A percentile compares a stretch with the other conserved stretches of the same genome.
Conservation (phyloP, 2,113 vertebrate species). For the Ancistrus triradiatus region DNA sequence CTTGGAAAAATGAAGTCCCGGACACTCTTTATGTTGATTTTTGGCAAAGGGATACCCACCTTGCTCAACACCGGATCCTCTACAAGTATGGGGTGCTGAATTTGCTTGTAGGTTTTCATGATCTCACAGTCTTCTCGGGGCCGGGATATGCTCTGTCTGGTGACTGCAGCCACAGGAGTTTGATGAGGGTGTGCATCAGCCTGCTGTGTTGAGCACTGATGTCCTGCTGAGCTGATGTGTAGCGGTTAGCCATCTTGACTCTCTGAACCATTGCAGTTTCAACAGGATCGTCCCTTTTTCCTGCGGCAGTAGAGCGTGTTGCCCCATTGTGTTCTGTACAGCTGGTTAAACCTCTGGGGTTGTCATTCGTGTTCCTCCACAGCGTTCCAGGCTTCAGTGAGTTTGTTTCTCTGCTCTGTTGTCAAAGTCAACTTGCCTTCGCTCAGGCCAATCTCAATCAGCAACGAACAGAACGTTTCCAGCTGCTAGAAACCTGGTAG, state of each 20-base stretch:
- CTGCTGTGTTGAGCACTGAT: too few species aligned
- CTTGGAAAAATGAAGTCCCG: background rate
- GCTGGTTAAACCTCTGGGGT: constrained; percentile 20
- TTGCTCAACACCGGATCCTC: background rate
- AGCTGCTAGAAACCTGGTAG: constrained; percentile 22
- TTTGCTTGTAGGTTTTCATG: background rate
- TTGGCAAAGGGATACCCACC: background rate
- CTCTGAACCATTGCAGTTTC: too few species aligned
- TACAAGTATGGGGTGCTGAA: background rate
- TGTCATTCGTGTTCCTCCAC: constrained; percentile 31
- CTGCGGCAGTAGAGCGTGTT: constrained; percentile 32
- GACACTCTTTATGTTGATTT: background rate
- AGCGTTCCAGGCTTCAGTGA: constrained; percentile 16
- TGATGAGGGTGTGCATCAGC: too few species aligned
- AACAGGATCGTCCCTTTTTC: too few species aligned
- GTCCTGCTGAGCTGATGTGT: too few species aligned
- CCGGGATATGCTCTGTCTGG: too few species aligned
- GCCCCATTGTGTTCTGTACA: constrained; percentile 37
- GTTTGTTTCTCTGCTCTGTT: constrained; percentile 21
- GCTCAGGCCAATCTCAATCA: constrained; percentile 23
- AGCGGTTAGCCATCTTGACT: too few species aligned
- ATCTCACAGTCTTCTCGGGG: background rate
- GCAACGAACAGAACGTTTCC: constrained; percentile 23
- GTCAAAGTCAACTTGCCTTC: constrained; percentile 10
- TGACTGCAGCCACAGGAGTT: too few species aligned